These are phyloP conservation scores for Eustalomyia histrio DNA, from an alignment of 2,888 invertebrate genomes.

Conservation along the genomic window DNA sequence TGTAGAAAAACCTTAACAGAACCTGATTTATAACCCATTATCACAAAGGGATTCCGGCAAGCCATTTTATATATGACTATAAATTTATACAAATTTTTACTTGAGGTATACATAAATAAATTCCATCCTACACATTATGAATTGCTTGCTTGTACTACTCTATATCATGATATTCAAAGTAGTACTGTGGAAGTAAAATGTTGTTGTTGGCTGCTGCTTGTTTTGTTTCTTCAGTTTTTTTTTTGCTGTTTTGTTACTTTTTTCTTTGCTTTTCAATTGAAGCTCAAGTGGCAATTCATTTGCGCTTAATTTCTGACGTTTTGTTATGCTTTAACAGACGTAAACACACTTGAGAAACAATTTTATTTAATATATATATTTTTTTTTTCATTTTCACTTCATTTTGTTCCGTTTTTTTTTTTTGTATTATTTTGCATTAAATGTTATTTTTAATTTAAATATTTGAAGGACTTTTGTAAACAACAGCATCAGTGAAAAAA, in stretches of 20 bases:
- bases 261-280: constrained; percentile 44
- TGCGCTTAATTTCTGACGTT: constrained; percentile 63
- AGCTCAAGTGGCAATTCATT: constrained; percentile 64
- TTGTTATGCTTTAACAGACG: constrained; percentile 59
- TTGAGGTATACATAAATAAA: too few relatives aligned
- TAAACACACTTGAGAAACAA: constrained; percentile 56
- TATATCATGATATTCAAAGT: too few relatives aligned
- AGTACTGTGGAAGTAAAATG: not conserved
- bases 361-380: too few relatives aligned
- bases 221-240: constrained; percentile 22
- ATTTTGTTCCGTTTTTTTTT: not conserved
- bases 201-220: constrained; percentile 17
- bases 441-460: not conserved
- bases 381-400: constrained; percentile 21
- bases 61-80: too few relatives aligned
- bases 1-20: too few relatives aligned
- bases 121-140: too few relatives aligned
- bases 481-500: not conserved
- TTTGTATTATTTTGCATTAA: not conserved
- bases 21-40: too few relatives aligned
- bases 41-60: too few relatives aligned
- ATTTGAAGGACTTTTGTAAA: constrained; percentile 2
- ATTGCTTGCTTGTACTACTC: too few relatives aligned
- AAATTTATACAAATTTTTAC: too few relatives aligned
- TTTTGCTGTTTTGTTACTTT: constrained; percentile 7